Conservation (phyloP, 2,888 invertebrate species). For the Toxonevra muliebris region DNA sequence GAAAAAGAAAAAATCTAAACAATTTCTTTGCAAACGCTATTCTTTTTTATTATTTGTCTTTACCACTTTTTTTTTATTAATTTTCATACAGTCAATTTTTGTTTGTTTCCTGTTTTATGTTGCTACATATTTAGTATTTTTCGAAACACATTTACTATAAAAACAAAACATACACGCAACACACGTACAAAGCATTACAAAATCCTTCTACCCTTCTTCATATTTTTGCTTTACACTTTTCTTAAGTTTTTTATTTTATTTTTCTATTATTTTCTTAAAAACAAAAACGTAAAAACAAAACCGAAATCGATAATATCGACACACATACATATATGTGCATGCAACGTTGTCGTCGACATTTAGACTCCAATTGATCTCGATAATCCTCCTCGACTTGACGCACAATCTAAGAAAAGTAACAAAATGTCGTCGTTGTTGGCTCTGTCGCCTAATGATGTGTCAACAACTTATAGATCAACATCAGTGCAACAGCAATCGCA, state of each 20-base stretch:
- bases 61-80: slow-evolving; percentile 28
- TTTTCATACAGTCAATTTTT: slow-evolving; percentile 32
- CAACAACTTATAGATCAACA: slow-evolving; percentile 20
- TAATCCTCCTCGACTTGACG: slow-evolving; percentile 47
- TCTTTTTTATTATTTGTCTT: slow-evolving; percentile 30
- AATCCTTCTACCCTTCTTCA: slow-evolving; percentile 55
- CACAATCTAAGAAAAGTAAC: slow-evolving; percentile 3
- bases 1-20: slow-evolving; percentile 67
- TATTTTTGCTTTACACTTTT: slow-evolving; percentile 45
- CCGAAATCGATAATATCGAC: slow-evolving; percentile 14
- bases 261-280: slow-evolving; percentile 40
- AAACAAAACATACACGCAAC: slow-evolving; percentile 27
- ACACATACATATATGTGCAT: neutral
- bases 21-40: slow-evolving; percentile 40
- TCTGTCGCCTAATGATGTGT: neutral
- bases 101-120: slow-evolving; percentile 31
- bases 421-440: slow-evolving; percentile 21
- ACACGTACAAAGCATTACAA: slow-evolving; percentile 33
- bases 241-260: slow-evolving; percentile 54
- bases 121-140: slow-evolving; percentile 12
- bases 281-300: slow-evolving; percentile 25
- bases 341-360: slow-evolving; percentile 4
- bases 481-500: slow-evolving; percentile 34
- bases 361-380: slow-evolving; percentile 54
- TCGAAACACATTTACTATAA: neutral